Base-by-base conservation (phyloP, 2,113 vertebrate species). In the Dendrocopos noguchii region DNA sequence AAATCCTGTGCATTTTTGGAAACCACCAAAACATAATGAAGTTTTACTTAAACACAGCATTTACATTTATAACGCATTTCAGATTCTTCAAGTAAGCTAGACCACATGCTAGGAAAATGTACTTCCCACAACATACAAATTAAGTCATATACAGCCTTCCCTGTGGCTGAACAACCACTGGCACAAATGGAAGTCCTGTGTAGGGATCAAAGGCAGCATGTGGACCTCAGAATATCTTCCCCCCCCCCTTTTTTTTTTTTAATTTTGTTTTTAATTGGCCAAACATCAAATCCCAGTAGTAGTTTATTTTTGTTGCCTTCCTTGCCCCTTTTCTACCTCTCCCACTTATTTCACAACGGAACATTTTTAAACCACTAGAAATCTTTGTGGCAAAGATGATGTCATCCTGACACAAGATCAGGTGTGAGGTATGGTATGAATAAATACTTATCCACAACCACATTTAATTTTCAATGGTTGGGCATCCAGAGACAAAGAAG, bases 401-500 rank as follows among this genome's bases (percentile, higher is more conserved):
- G 90, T 97, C 93, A 97, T 87, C 68, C 81, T 85, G 96, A 95
- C 94, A 97, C 95, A 92, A 50, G 96, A 98, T 97, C 96, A 97
- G 96, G 95, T 97, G 97, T 95, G 95, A 86, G 92, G 94, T 83
- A 93, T 83, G 91, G 96, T 88, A 95, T 97, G 96, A 96, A 96
- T 95, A 97, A 97, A 97, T 97, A 94, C 96, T 97, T 95, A 95
- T 85, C 94, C 93, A 11, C 91, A 95, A 95, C 90, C 76, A 61
- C 95, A 90, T 95, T 97, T 95, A 96, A 97, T 97, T 97, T 68
- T 84, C 96, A 95, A 93, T 97, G 84, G 94, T 78, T 42, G 95
- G 94, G 87, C 94, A 97, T 94, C 34, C 20, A 44, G 81, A 97
- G 82, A 97, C 96, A 96, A 97, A 97, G 97, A 92, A 72, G 88